These are phyloP conservation scores for Betta splendens DNA, from an alignment of 2,797 vertebrate species.

Conservation along the genomic window DNA sequence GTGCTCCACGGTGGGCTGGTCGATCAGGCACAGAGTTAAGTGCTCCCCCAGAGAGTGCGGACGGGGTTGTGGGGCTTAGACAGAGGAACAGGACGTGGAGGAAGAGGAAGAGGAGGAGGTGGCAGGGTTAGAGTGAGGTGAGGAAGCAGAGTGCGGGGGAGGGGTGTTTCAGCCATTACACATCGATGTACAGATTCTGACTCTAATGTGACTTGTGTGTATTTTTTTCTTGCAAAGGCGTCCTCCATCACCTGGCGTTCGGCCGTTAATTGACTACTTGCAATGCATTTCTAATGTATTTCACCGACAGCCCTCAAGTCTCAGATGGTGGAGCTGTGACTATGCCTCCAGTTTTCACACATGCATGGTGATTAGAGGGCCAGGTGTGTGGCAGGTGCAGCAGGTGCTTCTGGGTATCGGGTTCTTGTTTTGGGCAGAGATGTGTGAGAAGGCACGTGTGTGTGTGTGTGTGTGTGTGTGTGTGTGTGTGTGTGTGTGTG, in stretches of 20 bases:
- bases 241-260: conserved; percentile 29
- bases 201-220: conserved; percentile 21
- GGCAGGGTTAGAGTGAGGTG: conserved; percentile 41
- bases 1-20: conserved; percentile 76
- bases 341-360: conserved; percentile 58
- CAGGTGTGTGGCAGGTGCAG: conserved; percentile 79
- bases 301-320: conserved; percentile 20
- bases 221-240: conserved; percentile 30
- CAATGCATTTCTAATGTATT: conserved; percentile 47
- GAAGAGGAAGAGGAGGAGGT: conserved; percentile 21
- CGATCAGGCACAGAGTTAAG: conserved; percentile 86
- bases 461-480: conserved; percentile 50
- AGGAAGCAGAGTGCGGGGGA: conserved; percentile 36
- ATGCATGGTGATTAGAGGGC: conserved; percentile 70
- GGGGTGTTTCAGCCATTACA: conserved; percentile 35
- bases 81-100: conserved; percentile 48
- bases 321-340: conserved; percentile 23
- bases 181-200: conserved; percentile 40
- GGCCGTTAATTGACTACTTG: conserved; percentile 42
- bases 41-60: conserved; percentile 81
- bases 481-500: conserved; percentile 44
- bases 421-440: conserved; percentile 61
- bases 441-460: conserved; percentile 49
- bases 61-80: conserved; percentile 67
- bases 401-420: conserved; percentile 77